Base-by-base conservation (phyloP, 1,140 invertebrate species). In the Ostrea edulis region DNA sequence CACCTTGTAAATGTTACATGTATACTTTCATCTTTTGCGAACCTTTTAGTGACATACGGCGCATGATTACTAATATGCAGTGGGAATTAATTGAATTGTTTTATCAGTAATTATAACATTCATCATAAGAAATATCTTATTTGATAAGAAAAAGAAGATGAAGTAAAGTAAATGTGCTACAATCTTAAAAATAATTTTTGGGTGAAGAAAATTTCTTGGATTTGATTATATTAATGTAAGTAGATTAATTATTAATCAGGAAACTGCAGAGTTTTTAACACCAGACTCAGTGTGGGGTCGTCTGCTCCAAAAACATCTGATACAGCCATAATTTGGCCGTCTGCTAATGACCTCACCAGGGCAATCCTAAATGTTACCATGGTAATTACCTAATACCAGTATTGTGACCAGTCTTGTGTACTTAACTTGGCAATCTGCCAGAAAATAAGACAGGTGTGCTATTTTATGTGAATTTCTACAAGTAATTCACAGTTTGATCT, bases 191-290 rank as follows among this genome's bases (percentile, higher is more conserved):
- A n/a, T n/a, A n/a, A n/a, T n/a, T n/a, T 44, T 44, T 44, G 35
- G 35, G 35, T 44, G 35, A 44, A 44, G 35, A 44, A 62, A 8
- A 20, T 20, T 62, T 20, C 14, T 20, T 62, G 55, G 20, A n/a
- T 77, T 14, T 77, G 68, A 77, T 77, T 44, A 25, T 77, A 14
- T 77, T 29, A 77, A 77, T 77, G 68, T n/a, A 71, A 71, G 22
- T 12, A 25, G 65, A 71, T 71, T 71, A 71, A 71, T 71, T 71
- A 77, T 77, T 77, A 77, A 77, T 29, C 68, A 77, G 68, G 29
- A 29, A 14, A 29, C 68, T 77, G 68, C 25, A 29, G 65, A 71
- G 68, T 12, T 77, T 77, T 14, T 29, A 77, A 25, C 22, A 14
- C 7, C 11, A 77, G 25, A 29, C 68, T 35, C 68, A 35, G 12